Percentiles rank a stretch among this genome's conserved stretches.
Conservation (phyloP, 2,113 vertebrate species). For the Calyptommatus sinebrachiatus region DNA sequence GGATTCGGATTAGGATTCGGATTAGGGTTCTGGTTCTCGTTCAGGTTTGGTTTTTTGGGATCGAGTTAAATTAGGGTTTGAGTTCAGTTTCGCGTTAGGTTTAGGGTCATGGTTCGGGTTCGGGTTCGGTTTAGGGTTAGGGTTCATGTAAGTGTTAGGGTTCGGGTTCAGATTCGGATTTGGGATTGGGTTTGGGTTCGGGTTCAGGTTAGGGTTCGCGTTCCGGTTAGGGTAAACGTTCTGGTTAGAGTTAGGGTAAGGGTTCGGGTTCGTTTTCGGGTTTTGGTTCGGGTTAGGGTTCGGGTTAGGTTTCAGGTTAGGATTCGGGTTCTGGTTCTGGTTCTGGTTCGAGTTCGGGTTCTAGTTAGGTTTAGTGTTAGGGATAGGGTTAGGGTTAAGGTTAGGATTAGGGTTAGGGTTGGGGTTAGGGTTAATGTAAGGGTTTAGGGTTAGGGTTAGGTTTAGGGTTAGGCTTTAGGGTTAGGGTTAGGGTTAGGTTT, state of each 20-base stretch:
- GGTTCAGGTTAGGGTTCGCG: neutral
- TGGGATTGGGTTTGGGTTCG: conserved; percentile 35
- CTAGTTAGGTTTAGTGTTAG: neutral
- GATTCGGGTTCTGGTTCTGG: conserved; percentile 8
- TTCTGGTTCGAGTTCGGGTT: neutral
- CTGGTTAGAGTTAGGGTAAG: neutral
- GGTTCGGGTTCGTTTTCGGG: neutral
- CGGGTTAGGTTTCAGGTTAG: neutral
- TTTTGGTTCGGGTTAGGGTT: conserved; percentile 21
- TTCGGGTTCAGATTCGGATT: conserved; percentile 32
- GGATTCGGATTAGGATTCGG: too few species aligned
- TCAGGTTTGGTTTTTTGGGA: conserved; percentile 26
- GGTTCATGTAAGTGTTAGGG: conserved; percentile 30
- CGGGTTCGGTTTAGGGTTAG: conserved; percentile 32
- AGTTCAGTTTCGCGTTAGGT: neutral
- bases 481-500: conserved; percentile 12
- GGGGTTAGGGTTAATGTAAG: neutral
- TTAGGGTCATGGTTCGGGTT: conserved; percentile 40
- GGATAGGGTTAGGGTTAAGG: neutral
- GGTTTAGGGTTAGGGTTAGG: neutral
- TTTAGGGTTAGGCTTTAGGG: neutral
- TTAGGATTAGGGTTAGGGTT: neutral
- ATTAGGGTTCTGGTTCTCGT: conserved; percentile 29
- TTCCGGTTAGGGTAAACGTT: conserved; percentile 14
- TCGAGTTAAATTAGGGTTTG: conserved; percentile 31